Conservation (phyloP, 2,888 invertebrate species). For the Eutolmus rufibarbis region DNA sequence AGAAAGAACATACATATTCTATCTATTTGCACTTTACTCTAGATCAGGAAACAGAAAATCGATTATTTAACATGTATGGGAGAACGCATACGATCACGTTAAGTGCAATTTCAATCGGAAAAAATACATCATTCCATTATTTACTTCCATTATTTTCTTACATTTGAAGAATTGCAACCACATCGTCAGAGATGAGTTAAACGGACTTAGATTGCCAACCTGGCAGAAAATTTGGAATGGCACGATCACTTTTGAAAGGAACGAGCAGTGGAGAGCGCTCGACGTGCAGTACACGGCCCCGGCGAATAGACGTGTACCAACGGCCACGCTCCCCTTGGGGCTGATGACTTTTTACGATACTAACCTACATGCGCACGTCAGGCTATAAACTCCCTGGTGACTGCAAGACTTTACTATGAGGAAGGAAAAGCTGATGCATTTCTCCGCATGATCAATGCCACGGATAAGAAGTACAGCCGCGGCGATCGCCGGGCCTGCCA, state of each 20-base stretch:
- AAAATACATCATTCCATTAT: not conserved
- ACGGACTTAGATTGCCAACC: not conserved
- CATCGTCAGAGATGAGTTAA: not conserved
- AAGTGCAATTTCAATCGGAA: not conserved
- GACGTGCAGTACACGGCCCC: not conserved
- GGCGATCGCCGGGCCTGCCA: not conserved
- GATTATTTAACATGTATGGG: no score
- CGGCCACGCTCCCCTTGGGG: not conserved
- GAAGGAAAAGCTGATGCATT: not conserved
- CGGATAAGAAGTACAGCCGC: not conserved
- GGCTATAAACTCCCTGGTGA: not conserved
- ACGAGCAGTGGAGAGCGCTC: not conserved
- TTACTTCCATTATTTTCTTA: not conserved
- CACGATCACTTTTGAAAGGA: not conserved
- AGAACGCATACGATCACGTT: no score
- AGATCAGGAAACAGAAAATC: no score
- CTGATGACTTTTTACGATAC: not conserved
- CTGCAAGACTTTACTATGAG: not conserved
- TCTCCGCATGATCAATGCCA: conserved; percentile 4
- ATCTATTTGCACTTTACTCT: no score
- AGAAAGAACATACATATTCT: no score
- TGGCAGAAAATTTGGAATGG: not conserved
- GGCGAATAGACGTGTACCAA: not conserved
- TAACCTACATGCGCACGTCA: not conserved
- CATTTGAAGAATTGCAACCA: not conserved